phyloP scores from a whole-genome alignment of 2,797 vertebrate genomes.

The Pseudomugil gertrudae region DNA sequence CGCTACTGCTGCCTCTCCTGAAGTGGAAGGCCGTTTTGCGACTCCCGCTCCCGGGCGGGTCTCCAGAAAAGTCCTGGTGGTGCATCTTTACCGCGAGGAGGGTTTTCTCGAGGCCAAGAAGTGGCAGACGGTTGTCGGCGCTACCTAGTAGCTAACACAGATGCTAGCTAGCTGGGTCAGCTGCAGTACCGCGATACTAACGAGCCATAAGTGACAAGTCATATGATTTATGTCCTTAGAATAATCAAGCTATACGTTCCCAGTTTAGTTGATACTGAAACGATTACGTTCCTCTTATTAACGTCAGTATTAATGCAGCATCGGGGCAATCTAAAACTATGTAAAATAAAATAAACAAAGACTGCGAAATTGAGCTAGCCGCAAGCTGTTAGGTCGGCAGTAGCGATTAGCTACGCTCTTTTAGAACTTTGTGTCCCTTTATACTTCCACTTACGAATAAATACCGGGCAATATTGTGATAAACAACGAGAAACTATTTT shows the following conservation, averaged over 20 bases:
- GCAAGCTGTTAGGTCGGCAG: slow-evolving; percentile 46
- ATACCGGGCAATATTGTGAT: neutral
- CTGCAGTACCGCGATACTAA: slow-evolving; percentile 63
- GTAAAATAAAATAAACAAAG: slow-evolving; percentile 49
- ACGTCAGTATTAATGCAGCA: neutral
- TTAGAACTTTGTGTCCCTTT: slow-evolving; percentile 16
- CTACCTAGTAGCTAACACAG: slow-evolving; percentile 46
- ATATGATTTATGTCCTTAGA: slow-evolving; percentile 62
- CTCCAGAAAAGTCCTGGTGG: slow-evolving; percentile 90
- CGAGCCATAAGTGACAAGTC: slow-evolving; percentile 67
- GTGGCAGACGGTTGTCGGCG: slow-evolving; percentile 15
- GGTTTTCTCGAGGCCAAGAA: slow-evolving; percentile 21
- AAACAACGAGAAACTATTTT: neutral
- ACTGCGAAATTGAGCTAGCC: slow-evolving; percentile 44
- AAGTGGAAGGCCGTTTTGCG: slow-evolving; percentile 87
- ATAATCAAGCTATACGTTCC: slow-evolving; percentile 17
- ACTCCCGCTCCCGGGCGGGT: slow-evolving; percentile 74
- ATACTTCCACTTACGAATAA: neutral
- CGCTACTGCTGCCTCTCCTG: slow-evolving; percentile 85
- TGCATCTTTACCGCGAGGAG: slow-evolving; percentile 82
- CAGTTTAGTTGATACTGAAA: neutral
- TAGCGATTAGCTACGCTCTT: slow-evolving; percentile 43
- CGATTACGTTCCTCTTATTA: neutral
- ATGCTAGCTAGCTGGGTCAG: slow-evolving; percentile 61
- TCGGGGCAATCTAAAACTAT: neutral